phyloP scores from a whole-genome alignment of 2,797 vertebrate genomes.

The Simalia tracyae region DNA sequence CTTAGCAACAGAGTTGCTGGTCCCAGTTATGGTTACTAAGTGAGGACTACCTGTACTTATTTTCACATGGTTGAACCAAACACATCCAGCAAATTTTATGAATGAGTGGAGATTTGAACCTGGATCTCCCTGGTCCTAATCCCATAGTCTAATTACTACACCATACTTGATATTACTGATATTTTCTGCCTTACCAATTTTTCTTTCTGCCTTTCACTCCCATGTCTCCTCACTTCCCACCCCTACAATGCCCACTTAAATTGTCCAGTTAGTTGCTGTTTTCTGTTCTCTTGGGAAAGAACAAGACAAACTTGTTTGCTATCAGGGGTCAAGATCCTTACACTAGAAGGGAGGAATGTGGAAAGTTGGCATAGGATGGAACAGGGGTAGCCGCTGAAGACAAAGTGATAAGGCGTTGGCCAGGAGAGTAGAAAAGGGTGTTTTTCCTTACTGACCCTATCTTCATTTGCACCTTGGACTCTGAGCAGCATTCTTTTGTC shows the following conservation, averaged over 20 bases:
- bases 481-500: rapidly evolving
- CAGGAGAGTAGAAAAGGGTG: rapidly evolving
- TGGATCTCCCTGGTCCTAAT: neutral
- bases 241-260: neutral
- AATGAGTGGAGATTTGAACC: neutral
- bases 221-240: neutral
- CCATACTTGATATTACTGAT: neutral
- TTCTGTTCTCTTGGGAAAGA: neutral
- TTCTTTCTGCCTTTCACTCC: neutral
- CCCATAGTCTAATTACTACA: neutral
- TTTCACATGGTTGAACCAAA: neutral
- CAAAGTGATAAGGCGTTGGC: neutral
- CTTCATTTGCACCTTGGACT: conserved; percentile 3
- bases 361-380: neutral
- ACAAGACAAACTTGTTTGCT: conserved; percentile 23
- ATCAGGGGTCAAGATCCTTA: conserved; percentile 12
- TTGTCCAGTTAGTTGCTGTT: neutral
- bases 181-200: neutral
- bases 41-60: neutral
- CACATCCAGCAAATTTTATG: neutral
- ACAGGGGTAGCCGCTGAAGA: neutral
- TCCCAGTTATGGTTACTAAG: neutral
- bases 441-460: neutral
- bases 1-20: neutral
- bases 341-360: conserved; percentile 1